These are phyloP conservation scores for Pogonophryne albipinna DNA, from an alignment of 2,797 vertebrate species.

Conservation along the genomic window DNA sequence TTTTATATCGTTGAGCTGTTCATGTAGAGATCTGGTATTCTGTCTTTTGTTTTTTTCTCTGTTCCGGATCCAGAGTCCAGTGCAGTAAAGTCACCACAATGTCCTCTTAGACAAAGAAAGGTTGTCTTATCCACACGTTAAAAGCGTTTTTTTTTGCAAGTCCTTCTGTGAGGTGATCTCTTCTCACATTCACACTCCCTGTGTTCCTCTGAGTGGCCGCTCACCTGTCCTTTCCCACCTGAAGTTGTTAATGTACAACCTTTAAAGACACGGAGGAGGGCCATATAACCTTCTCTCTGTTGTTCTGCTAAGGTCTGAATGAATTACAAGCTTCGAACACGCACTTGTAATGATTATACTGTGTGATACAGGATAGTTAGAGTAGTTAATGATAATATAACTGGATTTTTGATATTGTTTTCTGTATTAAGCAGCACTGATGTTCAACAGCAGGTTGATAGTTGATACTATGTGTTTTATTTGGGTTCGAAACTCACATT, in stretches of 20 bases:
- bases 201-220: conserved; percentile 6
- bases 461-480: neutral
- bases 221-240: conserved; percentile 39
- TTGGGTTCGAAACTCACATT: neutral
- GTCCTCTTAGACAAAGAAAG: neutral
- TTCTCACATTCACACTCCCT: conserved; percentile 20
- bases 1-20: neutral
- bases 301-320: conserved; percentile 39
- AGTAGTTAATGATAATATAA: neutral
- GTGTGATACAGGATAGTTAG: neutral
- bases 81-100: conserved; percentile 1
- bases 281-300: conserved; percentile 53
- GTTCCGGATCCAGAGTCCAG: conserved; percentile 3
- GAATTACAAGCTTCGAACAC: conserved; percentile 38
- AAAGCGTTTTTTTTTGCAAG: neutral
- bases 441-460: neutral
- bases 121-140: neutral
- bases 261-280: conserved; percentile 48
- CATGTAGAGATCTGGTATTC: neutral
- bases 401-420: neutral
- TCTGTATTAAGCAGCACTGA: neutral
- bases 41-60: neutral
- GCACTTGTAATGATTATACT: neutral
- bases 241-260: conserved; percentile 84
- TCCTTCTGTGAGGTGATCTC: neutral